Conservation (phyloP, 2,888 invertebrate genomes). For the Tenthredo scrophulariae region DNA sequence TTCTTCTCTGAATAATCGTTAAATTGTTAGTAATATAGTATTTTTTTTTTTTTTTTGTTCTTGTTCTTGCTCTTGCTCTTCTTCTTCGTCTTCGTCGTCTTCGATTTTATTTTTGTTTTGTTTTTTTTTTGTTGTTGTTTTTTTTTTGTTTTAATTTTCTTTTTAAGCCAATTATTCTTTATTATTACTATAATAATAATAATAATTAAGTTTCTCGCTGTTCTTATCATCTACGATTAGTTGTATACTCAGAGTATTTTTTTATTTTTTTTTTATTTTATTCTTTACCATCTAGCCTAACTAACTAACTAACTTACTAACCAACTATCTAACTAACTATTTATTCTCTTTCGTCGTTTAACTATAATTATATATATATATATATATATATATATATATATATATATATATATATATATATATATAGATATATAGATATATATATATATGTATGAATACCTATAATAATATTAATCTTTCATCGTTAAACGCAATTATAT, state of each 20-base stretch:
- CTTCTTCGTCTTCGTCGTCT: background rate
- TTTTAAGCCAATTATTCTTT: conserved; percentile 19
- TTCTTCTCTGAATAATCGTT: background rate
- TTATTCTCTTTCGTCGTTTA: background rate
- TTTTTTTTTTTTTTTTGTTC: conserved; percentile 41
- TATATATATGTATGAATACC: background rate
- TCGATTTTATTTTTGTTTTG: background rate
- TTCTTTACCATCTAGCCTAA: conserved; percentile 1
- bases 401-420: too few relatives aligned
- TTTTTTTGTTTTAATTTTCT: background rate
- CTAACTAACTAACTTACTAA: conserved; percentile 58
- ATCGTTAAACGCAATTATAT: background rate
- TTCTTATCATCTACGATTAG: conserved; percentile 67
- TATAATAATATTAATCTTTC: background rate
- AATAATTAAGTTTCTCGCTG: conserved; percentile 20
- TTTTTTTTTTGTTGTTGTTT: background rate
- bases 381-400: too few relatives aligned
- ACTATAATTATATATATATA: background rate
- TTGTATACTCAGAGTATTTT: conserved; percentile 75
- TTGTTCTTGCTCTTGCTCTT: background rate
- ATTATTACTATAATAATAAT: conserved; percentile 32
- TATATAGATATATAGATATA: too few relatives aligned
- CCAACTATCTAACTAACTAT: conserved; percentile 57
- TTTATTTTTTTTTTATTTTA: conserved; percentile 67
- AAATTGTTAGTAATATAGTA: background rate